A percentile compares a stretch with the other conserved stretches of the same genome.
These are phyloP conservation scores for Sanderia malayensis DNA, from an alignment of 30 jellyfish, hydroid and myxozoan genomes.

Conservation along the genomic window DNA sequence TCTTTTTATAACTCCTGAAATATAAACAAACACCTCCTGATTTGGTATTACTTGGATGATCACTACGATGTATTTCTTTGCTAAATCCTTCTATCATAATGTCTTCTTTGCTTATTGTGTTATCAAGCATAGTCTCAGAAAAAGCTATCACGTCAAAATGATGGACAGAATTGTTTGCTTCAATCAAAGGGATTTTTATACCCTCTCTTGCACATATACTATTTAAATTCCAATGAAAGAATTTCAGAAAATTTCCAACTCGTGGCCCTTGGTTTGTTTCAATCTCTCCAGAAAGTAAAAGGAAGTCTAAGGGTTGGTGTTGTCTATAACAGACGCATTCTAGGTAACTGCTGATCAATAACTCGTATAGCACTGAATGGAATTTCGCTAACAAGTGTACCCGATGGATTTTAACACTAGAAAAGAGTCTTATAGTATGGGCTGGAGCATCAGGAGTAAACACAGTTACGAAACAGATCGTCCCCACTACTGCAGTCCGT, in stretches of 20 bases:
- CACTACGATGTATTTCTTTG: conserved; percentile 18
- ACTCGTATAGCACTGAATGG: not conserved
- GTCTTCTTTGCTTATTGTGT: conserved; percentile 1
- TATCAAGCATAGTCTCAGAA: conserved; percentile 28
- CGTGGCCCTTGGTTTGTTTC: conserved; percentile 32
- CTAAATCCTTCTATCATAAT: conserved; percentile 17
- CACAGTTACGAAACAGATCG: not conserved
- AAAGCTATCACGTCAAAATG: conserved; percentile 38
- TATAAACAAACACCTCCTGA: conserved; percentile 16
- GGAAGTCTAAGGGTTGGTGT: conserved; percentile 11
- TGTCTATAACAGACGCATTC: not conserved
- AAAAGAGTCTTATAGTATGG: not conserved
- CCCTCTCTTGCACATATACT: conserved; percentile 55
- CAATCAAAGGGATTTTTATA: conserved; percentile 22
- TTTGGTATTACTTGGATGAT: conserved; percentile 27
- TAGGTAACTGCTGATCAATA: not conserved
- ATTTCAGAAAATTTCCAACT: conserved; percentile 14
- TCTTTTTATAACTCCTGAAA: no score
- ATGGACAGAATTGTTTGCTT: conserved; percentile 43
- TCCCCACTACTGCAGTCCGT: not conserved
- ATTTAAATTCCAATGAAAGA: conserved; percentile 50
- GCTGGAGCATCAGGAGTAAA: not conserved
- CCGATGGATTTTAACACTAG: conserved; percentile 16
- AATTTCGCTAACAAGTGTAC: not conserved
- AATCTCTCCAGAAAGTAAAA: conserved; percentile 18